Conservation (phyloP, 2,113 vertebrate genomes). For the Mastomys natalensis region DNA sequence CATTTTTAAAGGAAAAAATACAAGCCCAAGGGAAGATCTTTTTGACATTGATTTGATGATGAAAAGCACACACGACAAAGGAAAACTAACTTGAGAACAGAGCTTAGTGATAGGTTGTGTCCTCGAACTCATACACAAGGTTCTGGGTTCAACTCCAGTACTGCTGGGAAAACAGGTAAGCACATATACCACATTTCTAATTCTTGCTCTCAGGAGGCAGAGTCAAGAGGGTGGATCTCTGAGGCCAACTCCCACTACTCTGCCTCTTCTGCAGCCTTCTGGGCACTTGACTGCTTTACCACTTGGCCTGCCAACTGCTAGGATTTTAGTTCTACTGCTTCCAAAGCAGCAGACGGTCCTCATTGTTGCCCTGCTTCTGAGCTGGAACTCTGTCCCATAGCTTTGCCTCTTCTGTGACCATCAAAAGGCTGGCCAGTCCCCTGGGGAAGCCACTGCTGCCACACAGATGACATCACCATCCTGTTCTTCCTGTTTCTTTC, state of each 20-base stretch:
- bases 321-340: neutral
- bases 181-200: neutral
- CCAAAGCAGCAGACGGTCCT: neutral
- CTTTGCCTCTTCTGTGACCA: neutral
- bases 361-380: neutral
- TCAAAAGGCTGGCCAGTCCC: neutral
- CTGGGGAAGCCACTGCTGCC: neutral
- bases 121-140: accelerated
- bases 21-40: neutral
- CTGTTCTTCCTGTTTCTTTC: neutral
- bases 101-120: neutral
- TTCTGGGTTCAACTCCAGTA: neutral
- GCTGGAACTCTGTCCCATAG: neutral
- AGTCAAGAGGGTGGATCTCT: neutral
- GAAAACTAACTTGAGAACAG: neutral
- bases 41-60: neutral
- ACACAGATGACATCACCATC: neutral
- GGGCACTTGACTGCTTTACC: neutral
- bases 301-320: neutral
- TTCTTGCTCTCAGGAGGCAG: neutral
- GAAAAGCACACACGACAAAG: neutral
- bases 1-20: neutral
- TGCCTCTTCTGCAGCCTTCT: neutral
- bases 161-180: neutral
- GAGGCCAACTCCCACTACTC: neutral